Evolutionary conservation across 2,888 invertebrate species (phyloP).

Genomic region (Nomada fucata): DNA sequence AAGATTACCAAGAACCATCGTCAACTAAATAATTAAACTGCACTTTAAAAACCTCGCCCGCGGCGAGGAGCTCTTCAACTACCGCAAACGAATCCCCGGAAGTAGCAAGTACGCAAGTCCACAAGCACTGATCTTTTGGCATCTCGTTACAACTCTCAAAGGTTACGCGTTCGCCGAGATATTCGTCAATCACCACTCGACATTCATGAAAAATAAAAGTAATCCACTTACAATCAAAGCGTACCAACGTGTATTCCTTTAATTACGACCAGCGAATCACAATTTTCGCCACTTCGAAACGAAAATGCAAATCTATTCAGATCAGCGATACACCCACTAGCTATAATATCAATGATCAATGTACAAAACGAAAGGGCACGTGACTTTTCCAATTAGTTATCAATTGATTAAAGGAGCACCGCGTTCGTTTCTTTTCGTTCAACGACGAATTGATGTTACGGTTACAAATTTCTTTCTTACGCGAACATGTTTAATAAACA

Average conservation of each 20-base stretch:
- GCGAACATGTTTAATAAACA: too few relatives aligned
- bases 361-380: neutral
- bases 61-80: neutral
- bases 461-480: too few relatives aligned
- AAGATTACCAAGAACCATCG: neutral
- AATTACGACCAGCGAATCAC: neutral
- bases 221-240: neutral
- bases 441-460: too few relatives aligned
- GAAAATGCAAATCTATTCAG: neutral
- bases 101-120: neutral
- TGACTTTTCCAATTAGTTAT: too few relatives aligned
- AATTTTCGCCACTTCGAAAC: neutral
- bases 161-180: neutral
- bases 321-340: too few relatives aligned
- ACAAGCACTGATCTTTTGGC: constrained; percentile 7
- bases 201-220: neutral
- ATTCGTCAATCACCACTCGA: neutral
- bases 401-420: too few relatives aligned
- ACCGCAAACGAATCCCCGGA: neutral
- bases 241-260: neutral
- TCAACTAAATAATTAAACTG: neutral
- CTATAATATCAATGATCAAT: too few relatives aligned
- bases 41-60: neutral
- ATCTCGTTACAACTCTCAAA: constrained; percentile 10
- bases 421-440: too few relatives aligned